Evolutionary conservation across 64 coral and sea anemone genomes (phyloP), one percentile per base, ranked within the genome.

Genomic region (Orbicella faveolata): DNA sequence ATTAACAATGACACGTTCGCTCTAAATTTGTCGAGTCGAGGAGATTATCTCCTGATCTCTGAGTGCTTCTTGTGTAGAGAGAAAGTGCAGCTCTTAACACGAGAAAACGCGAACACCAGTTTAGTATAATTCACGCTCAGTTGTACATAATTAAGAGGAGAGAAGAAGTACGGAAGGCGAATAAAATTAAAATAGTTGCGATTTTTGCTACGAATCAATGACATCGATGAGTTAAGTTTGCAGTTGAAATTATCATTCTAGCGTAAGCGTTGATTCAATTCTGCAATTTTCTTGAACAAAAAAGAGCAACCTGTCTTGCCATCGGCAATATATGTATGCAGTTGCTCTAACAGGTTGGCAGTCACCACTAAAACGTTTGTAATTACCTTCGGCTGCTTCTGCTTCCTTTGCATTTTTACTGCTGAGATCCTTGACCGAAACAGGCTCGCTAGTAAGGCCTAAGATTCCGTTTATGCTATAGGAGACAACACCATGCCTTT

Each of bases 391-490:
- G 20, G 2, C 10, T n/a, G 4, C 2, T 94, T 52, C n/a, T 9
- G 34, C 5, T 68, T 76, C 69, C 33, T 83, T 36, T 61, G 77
- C 33, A 70, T 89, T 84, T 20, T 63, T 12, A 39, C 76, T n/a
- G 75, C 34, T 39, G 15, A 75, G 20, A 86, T 77, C 1, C 33
- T 90, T 66, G 33, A 36, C 30, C 23, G 61, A 68, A 30, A 62
- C 36, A 36, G 93, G 52, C 15, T 66, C 26, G 34, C 23, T 53
- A 66, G 10, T 77, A 39, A 96, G 91, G 1, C 95, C 95, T 33
- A 96, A 88, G 36, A 96, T 96, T 34, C 79, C 95, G 34, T 89
- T 62, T 61, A 96, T 96, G 64, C 92, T 96, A 78, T 94, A 89
- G 19, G 92, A 79, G 15, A 88, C 51, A 75, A 69, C 20, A 26